A percentile compares a stretch with the other conserved stretches of the same genome.
Evolutionary conservation across 2,797 vertebrate genomes (phyloP).

Genomic region (Epinephelus malabaricus): DNA sequence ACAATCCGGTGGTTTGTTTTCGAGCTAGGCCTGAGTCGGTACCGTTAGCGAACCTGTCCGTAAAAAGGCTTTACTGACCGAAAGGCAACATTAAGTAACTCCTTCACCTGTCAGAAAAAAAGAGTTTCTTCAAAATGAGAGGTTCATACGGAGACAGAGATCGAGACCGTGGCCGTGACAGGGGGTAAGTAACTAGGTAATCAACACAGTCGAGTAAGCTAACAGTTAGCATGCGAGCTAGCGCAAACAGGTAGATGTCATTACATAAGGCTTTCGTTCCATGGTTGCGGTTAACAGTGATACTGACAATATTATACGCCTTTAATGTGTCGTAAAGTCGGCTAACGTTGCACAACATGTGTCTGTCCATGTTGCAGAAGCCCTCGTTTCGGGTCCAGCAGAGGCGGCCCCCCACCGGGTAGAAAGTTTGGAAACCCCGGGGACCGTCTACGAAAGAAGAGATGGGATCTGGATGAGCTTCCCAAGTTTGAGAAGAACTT

Average conservation of each 20-base stretch:
- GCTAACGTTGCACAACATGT: not conserved
- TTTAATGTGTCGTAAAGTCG: not conserved
- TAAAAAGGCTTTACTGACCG: not conserved
- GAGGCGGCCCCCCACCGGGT: conserved; percentile 86
- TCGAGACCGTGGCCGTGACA: conserved; percentile 90
- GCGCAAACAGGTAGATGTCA: not conserved
- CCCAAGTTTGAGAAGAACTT: conserved; percentile 99
- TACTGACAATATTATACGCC: accelerated
- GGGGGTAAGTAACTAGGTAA: conserved; percentile 81
- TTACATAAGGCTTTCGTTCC: not conserved
- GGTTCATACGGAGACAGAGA: conserved; percentile 87
- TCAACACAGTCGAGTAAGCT: not conserved
- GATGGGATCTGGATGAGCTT: conserved; percentile 94
- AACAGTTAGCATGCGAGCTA: conserved; percentile 21
- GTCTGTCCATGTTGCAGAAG: conserved; percentile 47
- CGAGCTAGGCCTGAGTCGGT: conserved; percentile 31
- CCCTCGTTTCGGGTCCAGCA: conserved; percentile 87
- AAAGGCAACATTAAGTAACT: not conserved
- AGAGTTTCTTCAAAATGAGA: conserved; percentile 72
- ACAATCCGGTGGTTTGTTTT: not conserved
- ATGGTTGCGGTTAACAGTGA: accelerated
- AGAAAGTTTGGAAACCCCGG: conserved; percentile 97
- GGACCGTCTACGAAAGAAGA: conserved; percentile 94
- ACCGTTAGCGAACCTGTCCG: not conserved
- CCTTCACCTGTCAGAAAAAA: not conserved